Base-by-base conservation (phyloP, 2,113 vertebrate species). In the Cheirogaleus medius region DNA sequence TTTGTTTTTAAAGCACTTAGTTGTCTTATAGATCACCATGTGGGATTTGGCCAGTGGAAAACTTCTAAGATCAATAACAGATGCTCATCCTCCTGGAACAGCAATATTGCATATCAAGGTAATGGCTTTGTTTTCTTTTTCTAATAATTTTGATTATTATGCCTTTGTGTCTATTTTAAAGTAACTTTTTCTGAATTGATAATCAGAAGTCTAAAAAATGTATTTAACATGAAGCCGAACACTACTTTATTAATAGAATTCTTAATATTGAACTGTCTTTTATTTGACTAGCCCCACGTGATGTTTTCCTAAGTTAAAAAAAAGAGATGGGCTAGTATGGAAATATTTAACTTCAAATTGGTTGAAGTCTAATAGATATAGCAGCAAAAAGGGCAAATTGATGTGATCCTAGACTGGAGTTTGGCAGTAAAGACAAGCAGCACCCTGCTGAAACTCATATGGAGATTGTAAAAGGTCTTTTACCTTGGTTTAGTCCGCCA, bases 21-120 rank as follows among this genome's bases (percentile, higher is more conserved):
- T 97, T 97, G 86, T 97, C 89, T 90, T 98, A 32, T 93, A 99
- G 99, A 99, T 99, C 97, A 99, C 99, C 0, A 99, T 99, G 99
- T 99, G 99, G 99, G 99, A 99, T 98, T 98, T 99, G 96, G 99
- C 99, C 97, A 99, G 99, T 97, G 99, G 99, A 92, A 99, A 99
- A 97, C 99, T 99, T 86, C 98, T 99, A 23, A 98, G 99, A 94
- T 99, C 99, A 4, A 99, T 99, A 98, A 99, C 99, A 69, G 99
- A 99, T 97, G 99, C 99, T 58, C 99, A 99, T 96, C 99, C 99
- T 78, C 99, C 99, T 63, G 99, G 99, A 85, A 99, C 99, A 29
- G 99, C 99, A 64, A 99, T 99, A 97, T 97, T 99, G 77, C 99
- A 99, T 69, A 99, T 99, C 81, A 99, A 99, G 99, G 99, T 99